Percentiles rank a stretch among this genome's conserved stretches.
Conservation (phyloP, 2,797 vertebrate species). For the Columba guinea region DNA sequence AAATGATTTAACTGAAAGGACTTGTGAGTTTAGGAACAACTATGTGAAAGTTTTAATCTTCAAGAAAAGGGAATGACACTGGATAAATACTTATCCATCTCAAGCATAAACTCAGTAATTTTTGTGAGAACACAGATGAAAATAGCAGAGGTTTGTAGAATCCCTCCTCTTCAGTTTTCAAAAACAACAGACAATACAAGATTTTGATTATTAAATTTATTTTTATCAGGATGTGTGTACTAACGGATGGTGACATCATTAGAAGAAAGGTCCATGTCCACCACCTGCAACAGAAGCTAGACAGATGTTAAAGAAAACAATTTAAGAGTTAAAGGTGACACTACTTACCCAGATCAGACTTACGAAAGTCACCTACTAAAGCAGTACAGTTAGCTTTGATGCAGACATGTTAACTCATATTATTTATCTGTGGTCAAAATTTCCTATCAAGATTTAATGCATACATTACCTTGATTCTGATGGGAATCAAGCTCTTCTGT, state of each 20-base stretch:
- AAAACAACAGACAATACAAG: slow-evolving; percentile 83
- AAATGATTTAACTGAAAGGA: neutral
- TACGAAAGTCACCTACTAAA: slow-evolving; percentile 52
- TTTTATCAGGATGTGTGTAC: slow-evolving; percentile 82
- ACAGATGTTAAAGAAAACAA: slow-evolving; percentile 81
- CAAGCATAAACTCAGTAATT: neutral
- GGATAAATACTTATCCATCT: neutral
- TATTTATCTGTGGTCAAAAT: neutral
- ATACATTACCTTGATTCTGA: slow-evolving; percentile 15
- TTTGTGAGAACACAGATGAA: slow-evolving; percentile 7
- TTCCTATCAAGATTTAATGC: neutral
- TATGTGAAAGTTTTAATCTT: neutral
- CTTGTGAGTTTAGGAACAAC: neutral
- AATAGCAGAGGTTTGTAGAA: slow-evolving; percentile 50
- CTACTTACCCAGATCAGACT: slow-evolving; percentile 73
- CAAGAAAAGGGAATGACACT: neutral
- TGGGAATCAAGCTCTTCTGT: neutral
- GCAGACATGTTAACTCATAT: neutral
- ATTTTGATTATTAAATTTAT: slow-evolving; percentile 83
- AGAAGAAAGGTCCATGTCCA: slow-evolving; percentile 82
- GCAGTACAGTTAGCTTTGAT: slow-evolving; percentile 16
- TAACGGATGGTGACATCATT: slow-evolving; percentile 77
- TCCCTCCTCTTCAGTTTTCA: slow-evolving; percentile 75
- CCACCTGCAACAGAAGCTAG: slow-evolving; percentile 89
- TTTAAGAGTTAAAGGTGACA: slow-evolving; percentile 54